Percentiles rank a stretch among this genome's conserved stretches.
Evolutionary conservation across 2,888 invertebrate genomes (phyloP).

Genomic region (Capitulum mitella): DNA sequence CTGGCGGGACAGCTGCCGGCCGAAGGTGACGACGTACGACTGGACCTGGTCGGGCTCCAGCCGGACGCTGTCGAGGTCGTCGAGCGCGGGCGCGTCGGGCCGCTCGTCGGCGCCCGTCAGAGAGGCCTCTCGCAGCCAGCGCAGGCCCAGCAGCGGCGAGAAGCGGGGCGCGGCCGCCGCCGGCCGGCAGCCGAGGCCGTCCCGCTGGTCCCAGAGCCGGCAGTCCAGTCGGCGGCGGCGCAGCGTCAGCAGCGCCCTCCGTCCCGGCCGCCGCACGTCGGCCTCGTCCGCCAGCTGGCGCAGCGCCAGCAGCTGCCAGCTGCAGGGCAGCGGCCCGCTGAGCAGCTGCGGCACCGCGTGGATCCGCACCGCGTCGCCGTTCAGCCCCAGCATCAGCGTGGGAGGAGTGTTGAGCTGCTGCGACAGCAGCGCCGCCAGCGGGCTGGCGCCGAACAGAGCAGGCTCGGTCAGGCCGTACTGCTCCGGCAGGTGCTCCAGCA

Average conservation of each 20-base stretch:
- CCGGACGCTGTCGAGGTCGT: background rate
- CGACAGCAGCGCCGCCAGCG: background rate
- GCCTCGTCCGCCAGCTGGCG: constrained; percentile 38
- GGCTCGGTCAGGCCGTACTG: constrained; percentile 29
- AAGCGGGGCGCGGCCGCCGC: background rate
- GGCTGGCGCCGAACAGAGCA: constrained; percentile 22
- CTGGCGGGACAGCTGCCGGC: no score
- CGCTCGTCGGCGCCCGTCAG: background rate
- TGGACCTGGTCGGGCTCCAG: background rate
- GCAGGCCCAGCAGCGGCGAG: background rate
- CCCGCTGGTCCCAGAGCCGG: background rate
- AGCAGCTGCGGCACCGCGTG: constrained; percentile 35
- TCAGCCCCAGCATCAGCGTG: background rate
- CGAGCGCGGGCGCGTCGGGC: background rate
- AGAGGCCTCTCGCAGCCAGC: background rate
- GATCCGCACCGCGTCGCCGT: constrained; percentile 39
- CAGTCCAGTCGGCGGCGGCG: background rate
- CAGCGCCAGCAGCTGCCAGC: constrained; percentile 39
- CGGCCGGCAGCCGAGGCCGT: background rate
- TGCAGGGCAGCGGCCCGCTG: constrained; percentile 54
- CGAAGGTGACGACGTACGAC: constrained; percentile 18
- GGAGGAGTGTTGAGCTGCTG: background rate
- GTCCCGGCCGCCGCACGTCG: background rate
- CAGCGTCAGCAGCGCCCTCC: background rate
- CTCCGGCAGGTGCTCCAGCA: no score